Evolutionary conservation across 1,140 invertebrate species (phyloP).

Genomic region (Drosophila prosaltans): DNA sequence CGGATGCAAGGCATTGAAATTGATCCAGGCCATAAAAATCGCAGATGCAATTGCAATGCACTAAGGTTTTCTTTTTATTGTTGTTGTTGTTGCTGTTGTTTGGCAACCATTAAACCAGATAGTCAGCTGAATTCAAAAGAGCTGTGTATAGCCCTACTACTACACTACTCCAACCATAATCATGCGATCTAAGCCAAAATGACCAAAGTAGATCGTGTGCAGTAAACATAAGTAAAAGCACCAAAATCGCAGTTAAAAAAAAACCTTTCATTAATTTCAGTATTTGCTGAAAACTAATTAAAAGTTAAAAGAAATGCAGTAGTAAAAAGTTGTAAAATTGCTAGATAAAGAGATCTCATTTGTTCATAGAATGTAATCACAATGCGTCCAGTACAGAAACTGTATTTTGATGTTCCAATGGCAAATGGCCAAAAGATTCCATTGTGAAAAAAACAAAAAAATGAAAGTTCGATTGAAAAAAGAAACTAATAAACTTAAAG

Average conservation of each 20-base stretch:
- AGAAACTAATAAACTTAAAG: too few relatives aligned
- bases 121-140: constrained; percentile 20
- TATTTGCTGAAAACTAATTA: background rate
- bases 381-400: too few relatives aligned
- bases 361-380: too few relatives aligned
- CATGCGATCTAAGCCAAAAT: constrained; percentile 3
- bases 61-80: constrained; percentile 26
- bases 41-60: constrained; percentile 47
- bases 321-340: too few relatives aligned
- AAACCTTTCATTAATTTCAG: constrained; percentile 7
- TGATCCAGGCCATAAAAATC: constrained; percentile 65
- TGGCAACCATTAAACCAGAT: constrained; percentile 45
- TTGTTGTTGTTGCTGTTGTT: background rate
- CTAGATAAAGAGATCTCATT: too few relatives aligned
- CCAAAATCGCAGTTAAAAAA: background rate
- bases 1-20: constrained; percentile 69
- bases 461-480: too few relatives aligned
- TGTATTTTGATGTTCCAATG: too few relatives aligned
- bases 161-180: constrained; percentile 6
- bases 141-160: background rate
- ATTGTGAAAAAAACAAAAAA: too few relatives aligned
- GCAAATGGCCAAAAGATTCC: too few relatives aligned
- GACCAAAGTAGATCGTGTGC: constrained; percentile 2
- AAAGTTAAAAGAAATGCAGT: too few relatives aligned
- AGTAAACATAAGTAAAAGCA: background rate